These are phyloP conservation scores for Xestia ashworthii DNA, from an alignment of 2,888 invertebrate genomes.

Conservation along the genomic window DNA sequence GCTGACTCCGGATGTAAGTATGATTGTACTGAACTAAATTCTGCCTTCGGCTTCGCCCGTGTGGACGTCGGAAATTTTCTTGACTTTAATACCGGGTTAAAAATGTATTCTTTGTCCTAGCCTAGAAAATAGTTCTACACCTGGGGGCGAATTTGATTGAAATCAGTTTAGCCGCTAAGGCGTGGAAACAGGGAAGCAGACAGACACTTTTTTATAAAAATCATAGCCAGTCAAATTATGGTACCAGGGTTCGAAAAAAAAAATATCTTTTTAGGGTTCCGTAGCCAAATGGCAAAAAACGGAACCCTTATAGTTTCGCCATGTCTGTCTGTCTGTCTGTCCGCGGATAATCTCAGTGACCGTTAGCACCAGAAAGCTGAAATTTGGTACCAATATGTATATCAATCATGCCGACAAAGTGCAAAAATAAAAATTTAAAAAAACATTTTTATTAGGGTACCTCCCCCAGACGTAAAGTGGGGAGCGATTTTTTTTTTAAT, in stretches of 20 bases:
- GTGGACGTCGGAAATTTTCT: background rate
- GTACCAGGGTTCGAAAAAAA: background rate
- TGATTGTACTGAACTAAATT: background rate
- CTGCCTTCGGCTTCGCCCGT: background rate
- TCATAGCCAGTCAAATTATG: background rate
- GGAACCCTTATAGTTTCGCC: no score
- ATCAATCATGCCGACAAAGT: no score
- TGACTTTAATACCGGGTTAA: background rate
- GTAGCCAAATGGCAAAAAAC: no score
- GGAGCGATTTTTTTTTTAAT: no score
- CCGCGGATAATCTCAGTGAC: no score
- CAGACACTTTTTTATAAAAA: no score
- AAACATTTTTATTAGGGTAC: no score
- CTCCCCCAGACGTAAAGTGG: no score
- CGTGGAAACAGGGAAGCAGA: background rate
- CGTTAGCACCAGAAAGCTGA: no score
- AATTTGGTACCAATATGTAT: no score
- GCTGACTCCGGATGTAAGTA: constrained; percentile 91
- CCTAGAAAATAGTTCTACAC: background rate
- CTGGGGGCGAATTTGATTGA: background rate
- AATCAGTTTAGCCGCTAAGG: background rate
- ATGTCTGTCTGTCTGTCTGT: no score
- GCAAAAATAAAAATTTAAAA: no score
- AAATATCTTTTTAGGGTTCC: background rate
- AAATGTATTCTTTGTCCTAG: background rate